A percentile compares a stretch with the other conserved stretches of the same genome.
These are phyloP conservation scores for Drepanosiphum platanoidis DNA, from an alignment of 2,888 invertebrate species.

Conservation along the genomic window DNA sequence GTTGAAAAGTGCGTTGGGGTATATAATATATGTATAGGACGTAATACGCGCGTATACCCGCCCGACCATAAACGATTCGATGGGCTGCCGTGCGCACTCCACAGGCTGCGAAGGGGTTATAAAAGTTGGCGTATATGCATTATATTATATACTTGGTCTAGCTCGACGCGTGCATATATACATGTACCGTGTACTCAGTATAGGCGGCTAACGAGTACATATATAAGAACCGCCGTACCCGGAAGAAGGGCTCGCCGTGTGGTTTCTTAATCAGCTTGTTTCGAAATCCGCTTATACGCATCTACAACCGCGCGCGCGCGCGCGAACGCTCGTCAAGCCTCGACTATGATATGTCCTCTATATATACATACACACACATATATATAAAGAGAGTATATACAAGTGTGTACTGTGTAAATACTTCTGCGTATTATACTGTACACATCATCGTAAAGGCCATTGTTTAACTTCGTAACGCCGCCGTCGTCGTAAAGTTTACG, in stretches of 20 bases:
- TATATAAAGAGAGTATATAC: too few species aligned
- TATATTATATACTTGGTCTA: not conserved
- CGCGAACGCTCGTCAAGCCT: constrained; percentile 43
- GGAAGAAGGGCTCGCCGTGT: constrained; percentile 31
- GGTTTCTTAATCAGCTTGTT: constrained; percentile 60
- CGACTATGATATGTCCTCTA: not conserved
- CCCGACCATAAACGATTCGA: constrained; percentile 47
- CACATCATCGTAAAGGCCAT: too few species aligned
- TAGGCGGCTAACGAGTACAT: not conserved
- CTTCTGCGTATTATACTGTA: too few species aligned
- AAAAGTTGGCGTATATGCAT: constrained; percentile 36
- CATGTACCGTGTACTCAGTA: not conserved
- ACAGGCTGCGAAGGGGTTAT: not conserved
- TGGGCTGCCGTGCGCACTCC: constrained; percentile 19
- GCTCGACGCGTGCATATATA: not conserved
- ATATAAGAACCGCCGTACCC: not conserved
- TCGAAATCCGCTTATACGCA: constrained; percentile 50
- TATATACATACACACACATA: too few species aligned
- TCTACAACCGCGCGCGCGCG: constrained; percentile 8
- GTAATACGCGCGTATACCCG: constrained; percentile 12
- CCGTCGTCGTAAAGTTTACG: too few species aligned
- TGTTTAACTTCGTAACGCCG: not conserved
- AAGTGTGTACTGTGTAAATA: not conserved
- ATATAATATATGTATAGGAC: not conserved
- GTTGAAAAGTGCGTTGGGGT: constrained; percentile 25